Percentiles rank a stretch among this genome's conserved stretches.
Conservation (phyloP, 2,888 invertebrate species). For the Abrostola tripartita region DNA sequence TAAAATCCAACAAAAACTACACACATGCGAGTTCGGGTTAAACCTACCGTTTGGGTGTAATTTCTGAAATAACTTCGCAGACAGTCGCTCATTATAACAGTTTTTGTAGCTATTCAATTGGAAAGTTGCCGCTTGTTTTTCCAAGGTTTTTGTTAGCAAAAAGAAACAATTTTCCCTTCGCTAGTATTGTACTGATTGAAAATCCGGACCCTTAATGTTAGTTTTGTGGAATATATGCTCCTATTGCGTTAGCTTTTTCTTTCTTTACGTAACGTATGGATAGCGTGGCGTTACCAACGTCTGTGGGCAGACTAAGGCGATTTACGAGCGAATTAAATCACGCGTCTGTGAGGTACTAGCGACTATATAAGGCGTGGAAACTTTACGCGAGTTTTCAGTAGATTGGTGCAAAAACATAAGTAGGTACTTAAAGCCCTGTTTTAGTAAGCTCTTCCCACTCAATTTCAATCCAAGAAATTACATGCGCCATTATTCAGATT, state of each 20-base stretch:
- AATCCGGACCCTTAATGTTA: not conserved
- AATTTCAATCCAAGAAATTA: no score
- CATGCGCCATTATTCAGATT: no score
- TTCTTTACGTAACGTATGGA: not conserved
- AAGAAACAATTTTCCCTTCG: constrained; percentile 12
- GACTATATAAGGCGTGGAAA: not conserved
- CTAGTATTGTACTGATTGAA: constrained; percentile 21
- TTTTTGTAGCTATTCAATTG: constrained; percentile 53
- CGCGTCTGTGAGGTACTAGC: constrained; percentile 3
- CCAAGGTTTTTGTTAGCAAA: constrained; percentile 22
- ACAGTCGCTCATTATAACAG: constrained; percentile 34
- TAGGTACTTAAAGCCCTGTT: not conserved
- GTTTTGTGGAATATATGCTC: not conserved
- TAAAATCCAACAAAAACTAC: constrained; percentile 74
- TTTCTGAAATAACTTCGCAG: constrained; percentile 52
- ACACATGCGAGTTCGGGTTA: constrained; percentile 52
- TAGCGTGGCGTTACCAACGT: not conserved
- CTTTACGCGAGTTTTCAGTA: constrained; percentile 1
- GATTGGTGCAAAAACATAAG: not conserved
- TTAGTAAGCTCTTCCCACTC: not conserved
- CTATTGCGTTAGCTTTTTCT: not conserved
- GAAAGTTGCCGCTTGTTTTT: constrained; percentile 29
- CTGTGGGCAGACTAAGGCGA: not conserved
- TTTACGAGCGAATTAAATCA: constrained; percentile 21
- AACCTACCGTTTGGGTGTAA: constrained; percentile 40